These are phyloP conservation scores for Blastobasis adustella DNA, from an alignment of 2,888 invertebrate species.

Conservation along the genomic window DNA sequence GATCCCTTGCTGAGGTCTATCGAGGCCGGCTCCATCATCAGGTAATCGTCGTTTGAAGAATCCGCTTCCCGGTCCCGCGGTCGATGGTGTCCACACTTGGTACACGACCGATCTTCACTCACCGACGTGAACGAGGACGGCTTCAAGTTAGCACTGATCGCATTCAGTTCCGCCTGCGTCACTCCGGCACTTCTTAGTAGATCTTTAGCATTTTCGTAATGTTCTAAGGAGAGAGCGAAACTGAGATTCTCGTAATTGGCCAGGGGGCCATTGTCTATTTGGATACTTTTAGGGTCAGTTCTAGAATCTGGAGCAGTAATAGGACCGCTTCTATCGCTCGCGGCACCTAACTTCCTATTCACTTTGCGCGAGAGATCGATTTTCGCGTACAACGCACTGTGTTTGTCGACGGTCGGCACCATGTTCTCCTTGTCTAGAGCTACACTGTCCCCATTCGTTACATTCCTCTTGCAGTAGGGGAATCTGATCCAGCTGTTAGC, in stretches of 20 bases:
- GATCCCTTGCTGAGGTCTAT: slow-evolving; percentile 1
- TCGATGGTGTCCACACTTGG: slow-evolving; percentile 72
- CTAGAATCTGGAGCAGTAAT: slow-evolving; percentile 22
- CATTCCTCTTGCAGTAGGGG: slow-evolving; percentile 70
- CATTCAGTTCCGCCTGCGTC: slow-evolving; percentile 66
- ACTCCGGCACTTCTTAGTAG: slow-evolving; percentile 74
- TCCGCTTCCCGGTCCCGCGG: slow-evolving; percentile 11
- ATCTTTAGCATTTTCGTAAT: slow-evolving; percentile 87
- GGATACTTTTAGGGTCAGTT: slow-evolving; percentile 22
- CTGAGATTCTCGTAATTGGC: slow-evolving; percentile 83
- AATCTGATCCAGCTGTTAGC: slow-evolving; percentile 77
- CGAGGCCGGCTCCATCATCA: slow-evolving; percentile 79
- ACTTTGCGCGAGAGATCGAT: slow-evolving; percentile 78
- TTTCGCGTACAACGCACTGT: slow-evolving; percentile 79
- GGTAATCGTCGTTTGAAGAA: slow-evolving; percentile 71
- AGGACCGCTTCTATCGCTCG: slow-evolving; percentile 14
- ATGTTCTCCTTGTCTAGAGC: slow-evolving; percentile 74
- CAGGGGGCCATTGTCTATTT: slow-evolving; percentile 60
- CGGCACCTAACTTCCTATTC: too few species aligned
- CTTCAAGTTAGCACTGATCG: slow-evolving; percentile 44
- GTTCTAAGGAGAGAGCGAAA: slow-evolving; percentile 84
- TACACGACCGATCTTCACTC: slow-evolving; percentile 63
- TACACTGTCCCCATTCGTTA: slow-evolving; percentile 28
- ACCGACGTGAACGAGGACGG: slow-evolving; percentile 34
- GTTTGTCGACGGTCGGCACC: slow-evolving; percentile 36